phyloP scores from a whole-genome alignment of 2,113 vertebrate species.

The Gopherus flavomarginatus region DNA sequence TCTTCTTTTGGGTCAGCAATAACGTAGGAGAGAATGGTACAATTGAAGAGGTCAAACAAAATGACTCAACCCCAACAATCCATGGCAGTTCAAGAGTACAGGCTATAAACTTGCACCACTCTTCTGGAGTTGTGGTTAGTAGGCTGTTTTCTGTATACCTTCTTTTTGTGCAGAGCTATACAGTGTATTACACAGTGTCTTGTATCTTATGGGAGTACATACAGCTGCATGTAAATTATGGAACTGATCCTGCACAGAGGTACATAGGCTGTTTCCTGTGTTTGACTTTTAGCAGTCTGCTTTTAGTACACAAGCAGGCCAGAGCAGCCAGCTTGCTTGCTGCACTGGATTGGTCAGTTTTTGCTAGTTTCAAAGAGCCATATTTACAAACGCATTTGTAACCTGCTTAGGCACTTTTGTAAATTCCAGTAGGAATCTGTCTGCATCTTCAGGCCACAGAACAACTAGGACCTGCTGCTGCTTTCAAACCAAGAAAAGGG shows the following conservation, averaged over 20 bases:
- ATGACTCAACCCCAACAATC: constrained; percentile 66
- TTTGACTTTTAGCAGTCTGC: neutral
- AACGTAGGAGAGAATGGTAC: constrained; percentile 1
- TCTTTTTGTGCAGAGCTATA: accelerated
- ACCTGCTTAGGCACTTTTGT: neutral
- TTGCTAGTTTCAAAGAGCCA: neutral
- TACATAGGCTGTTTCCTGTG: accelerated
- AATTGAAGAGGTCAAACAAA: constrained; percentile 25
- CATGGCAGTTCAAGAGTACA: constrained; percentile 63
- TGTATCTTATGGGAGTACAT: neutral
- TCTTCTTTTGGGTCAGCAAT: constrained; percentile 60
- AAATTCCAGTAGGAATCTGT: neutral
- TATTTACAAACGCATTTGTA: neutral
- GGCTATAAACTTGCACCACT: constrained; percentile 11
- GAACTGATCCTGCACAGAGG: neutral
- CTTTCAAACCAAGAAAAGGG: neutral
- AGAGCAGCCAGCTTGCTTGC: neutral
- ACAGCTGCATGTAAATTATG: accelerated
- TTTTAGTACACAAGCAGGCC: neutral
- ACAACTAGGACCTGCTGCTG: neutral
- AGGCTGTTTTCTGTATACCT: neutral
- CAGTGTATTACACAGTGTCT: accelerated
- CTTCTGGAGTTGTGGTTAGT: constrained; percentile 73
- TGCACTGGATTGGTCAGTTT: neutral
- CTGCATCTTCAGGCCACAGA: neutral